Evolutionary conservation across 2,113 vertebrate species (phyloP).

Genomic region (Micromys minutus): DNA sequence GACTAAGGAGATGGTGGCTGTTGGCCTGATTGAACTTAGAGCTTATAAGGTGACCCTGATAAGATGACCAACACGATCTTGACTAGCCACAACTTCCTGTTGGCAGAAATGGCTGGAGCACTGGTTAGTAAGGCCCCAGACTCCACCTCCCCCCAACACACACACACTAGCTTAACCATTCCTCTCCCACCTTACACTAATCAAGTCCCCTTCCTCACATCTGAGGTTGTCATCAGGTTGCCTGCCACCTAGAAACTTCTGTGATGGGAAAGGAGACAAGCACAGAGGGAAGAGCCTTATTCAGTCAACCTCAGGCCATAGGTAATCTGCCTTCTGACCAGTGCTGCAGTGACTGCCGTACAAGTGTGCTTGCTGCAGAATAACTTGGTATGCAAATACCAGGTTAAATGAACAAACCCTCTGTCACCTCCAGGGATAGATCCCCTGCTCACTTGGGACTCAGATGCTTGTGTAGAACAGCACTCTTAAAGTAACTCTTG

Average conservation of each 20-base stretch:
- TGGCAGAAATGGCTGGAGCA: neutral
- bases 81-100: neutral
- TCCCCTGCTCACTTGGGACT: neutral
- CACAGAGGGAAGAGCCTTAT: neutral
- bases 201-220: neutral
- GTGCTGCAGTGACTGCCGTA: neutral
- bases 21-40: too few species aligned
- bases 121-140: accelerated
- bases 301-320: neutral
- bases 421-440: neutral
- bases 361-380: neutral
- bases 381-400: neutral
- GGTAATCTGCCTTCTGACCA: neutral
- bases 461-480: neutral
- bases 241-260: neutral
- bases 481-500: neutral
- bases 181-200: neutral
- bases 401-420: neutral
- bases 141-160: neutral
- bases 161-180: neutral
- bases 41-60: accelerated
- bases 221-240: neutral
- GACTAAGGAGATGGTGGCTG: neutral
- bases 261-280: conserved; percentile 1
- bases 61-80: neutral